phyloP scores from a whole-genome alignment of 2,113 vertebrate genomes.

The Bagarius yarrelli region DNA sequence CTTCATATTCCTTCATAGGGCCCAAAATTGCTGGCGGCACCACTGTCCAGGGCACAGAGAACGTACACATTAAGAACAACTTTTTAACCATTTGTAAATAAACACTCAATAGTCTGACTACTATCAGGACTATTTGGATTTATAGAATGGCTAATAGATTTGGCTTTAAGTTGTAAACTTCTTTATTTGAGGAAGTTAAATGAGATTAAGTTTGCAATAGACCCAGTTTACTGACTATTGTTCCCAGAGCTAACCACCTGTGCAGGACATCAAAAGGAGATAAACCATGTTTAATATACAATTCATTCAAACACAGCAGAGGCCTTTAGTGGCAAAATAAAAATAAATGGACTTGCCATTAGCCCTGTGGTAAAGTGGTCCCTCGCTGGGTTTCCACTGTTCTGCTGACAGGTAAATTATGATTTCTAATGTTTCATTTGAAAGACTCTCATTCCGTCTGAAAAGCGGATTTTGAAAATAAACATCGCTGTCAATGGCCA shows the following conservation, averaged over 20 bases:
- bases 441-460: constrained; percentile 67
- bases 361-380: constrained; percentile 57
- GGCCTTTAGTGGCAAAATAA: constrained; percentile 16
- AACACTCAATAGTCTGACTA: too few relatives aligned
- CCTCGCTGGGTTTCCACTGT: constrained; percentile 59
- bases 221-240: constrained; percentile 10
- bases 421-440: constrained; percentile 66
- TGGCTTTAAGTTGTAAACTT: background rate
- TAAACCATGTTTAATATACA: constrained; percentile 35
- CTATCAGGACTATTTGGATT: too few relatives aligned
- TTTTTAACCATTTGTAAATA: too few relatives aligned
- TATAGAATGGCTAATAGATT: too few relatives aligned
- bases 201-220: constrained; percentile 15
- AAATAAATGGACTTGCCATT: constrained; percentile 30
- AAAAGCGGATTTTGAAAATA: constrained; percentile 60
- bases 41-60: too few relatives aligned
- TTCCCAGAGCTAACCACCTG: constrained; percentile 21
- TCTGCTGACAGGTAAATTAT: constrained; percentile 74
- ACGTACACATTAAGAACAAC: too few relatives aligned
- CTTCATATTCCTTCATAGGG: too few relatives aligned
- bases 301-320: constrained; percentile 8
- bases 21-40: too few relatives aligned
- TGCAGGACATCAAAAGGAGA: constrained; percentile 8
- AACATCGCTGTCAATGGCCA: constrained; percentile 63
- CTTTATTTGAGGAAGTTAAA: constrained; percentile 11